phyloP scores from a whole-genome alignment of 2,888 invertebrate genomes.

The Aradus depressus region DNA sequence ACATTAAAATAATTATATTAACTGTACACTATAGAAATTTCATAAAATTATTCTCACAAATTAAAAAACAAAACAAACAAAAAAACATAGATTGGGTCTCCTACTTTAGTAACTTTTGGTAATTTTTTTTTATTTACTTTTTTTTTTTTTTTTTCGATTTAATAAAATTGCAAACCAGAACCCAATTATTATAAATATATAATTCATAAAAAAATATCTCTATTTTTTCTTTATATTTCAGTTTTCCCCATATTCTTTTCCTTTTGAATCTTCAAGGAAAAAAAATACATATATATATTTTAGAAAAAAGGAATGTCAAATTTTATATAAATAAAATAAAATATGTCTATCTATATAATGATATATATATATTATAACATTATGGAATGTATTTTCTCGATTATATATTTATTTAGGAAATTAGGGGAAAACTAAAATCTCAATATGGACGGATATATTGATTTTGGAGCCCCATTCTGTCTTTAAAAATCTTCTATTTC shows the following conservation, averaged over 20 bases:
- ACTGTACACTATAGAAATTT: slow-evolving; percentile 16
- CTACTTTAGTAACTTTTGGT: not conserved
- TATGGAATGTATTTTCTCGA: too few species aligned
- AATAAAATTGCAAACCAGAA: slow-evolving; percentile 14
- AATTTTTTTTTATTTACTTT: too few species aligned
- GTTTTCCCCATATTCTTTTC: slow-evolving; percentile 1
- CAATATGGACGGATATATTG: slow-evolving; percentile 14
- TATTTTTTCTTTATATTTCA: slow-evolving; percentile 2
- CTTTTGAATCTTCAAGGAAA: not conserved
- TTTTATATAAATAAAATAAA: too few species aligned
- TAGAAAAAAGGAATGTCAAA: too few species aligned
- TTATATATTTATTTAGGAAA: not conserved
- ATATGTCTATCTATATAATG: too few species aligned
- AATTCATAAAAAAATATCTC: slow-evolving; percentile 7
- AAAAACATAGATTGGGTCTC: slow-evolving; percentile 17
- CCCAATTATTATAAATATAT: slow-evolving; percentile 9
- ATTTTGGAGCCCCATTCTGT: slow-evolving; percentile 15
- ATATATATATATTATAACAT: too few species aligned
- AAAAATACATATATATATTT: too few species aligned
- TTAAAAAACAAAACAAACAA: not conserved
- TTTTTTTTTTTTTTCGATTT: too few species aligned
- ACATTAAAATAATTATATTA: slow-evolving; percentile 15
- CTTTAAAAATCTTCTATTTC: not conserved
- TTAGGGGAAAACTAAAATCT: not conserved
- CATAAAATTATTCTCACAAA: slow-evolving; percentile 4